Percentiles rank a stretch among this genome's conserved stretches.
These are phyloP conservation scores for Diabrotica balteata DNA, from an alignment of 2,888 invertebrate species.

Conservation along the genomic window DNA sequence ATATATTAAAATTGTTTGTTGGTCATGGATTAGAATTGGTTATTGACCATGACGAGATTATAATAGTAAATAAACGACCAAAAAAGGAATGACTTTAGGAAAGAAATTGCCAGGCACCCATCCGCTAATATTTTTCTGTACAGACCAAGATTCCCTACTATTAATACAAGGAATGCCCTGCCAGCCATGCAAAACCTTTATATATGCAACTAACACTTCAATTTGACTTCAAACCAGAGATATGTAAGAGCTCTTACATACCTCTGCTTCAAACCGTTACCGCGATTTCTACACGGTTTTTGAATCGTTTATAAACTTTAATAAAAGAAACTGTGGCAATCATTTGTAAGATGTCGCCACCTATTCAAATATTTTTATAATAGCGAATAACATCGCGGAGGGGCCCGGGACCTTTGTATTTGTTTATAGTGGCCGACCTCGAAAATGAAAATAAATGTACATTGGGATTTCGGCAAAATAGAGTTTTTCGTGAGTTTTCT, in stretches of 20 bases:
- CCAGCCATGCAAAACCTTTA: background rate
- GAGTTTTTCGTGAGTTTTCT: background rate
- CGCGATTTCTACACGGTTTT: background rate
- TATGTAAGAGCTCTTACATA: too few relatives aligned
- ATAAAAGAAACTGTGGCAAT: background rate
- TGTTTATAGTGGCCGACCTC: conserved; percentile 14
- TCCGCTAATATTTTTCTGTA: too few relatives aligned
- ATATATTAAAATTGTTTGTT: too few relatives aligned
- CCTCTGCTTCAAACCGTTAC: too few relatives aligned
- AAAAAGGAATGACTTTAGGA: too few relatives aligned
- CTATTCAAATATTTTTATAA: background rate
- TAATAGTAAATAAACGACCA: too few relatives aligned
- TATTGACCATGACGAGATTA: too few relatives aligned
- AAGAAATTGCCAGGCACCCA: too few relatives aligned
- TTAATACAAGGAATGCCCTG: too few relatives aligned
- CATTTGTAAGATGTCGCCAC: conserved; percentile 5
- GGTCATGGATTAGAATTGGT: too few relatives aligned
- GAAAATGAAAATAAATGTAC: conserved; percentile 7
- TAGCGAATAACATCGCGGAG: background rate
- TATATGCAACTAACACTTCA: conserved; percentile 3
- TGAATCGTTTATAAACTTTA: too few relatives aligned
- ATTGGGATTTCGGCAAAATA: conserved; percentile 7
- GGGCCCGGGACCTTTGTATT: conserved; percentile 7
- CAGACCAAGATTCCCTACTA: too few relatives aligned
- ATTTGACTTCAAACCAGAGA: background rate